These are phyloP conservation scores for Watersipora subatra DNA, from an alignment of 1,140 invertebrate species.

Conservation along the genomic window DNA sequence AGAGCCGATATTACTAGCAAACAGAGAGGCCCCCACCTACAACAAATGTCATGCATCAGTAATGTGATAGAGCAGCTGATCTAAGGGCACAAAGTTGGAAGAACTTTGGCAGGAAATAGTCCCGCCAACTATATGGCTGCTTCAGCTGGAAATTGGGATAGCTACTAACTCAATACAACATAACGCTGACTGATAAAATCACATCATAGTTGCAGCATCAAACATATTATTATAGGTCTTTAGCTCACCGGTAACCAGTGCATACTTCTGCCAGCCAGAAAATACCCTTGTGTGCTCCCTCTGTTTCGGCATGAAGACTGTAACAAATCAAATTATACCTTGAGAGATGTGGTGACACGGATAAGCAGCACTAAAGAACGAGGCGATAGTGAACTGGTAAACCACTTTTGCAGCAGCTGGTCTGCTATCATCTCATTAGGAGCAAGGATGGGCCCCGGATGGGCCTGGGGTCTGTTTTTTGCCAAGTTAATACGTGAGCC, in stretches of 20 bases:
- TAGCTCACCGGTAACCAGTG: conserved; percentile 32
- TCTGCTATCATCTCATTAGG: too few relatives aligned
- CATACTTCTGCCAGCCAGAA: conserved; percentile 35
- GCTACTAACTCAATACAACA: not conserved
- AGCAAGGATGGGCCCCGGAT: too few relatives aligned
- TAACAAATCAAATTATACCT: conserved; percentile 4
- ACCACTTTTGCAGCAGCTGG: too few relatives aligned
- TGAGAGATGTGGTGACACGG: not conserved
- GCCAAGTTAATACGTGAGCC: not conserved
- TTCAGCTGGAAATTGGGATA: not conserved
- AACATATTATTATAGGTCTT: not conserved
- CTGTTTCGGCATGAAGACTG: conserved; percentile 25
- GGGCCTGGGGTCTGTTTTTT: not conserved
- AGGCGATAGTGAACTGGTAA: not conserved
- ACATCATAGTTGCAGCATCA: not conserved
- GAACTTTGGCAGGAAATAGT: conserved; percentile 2
- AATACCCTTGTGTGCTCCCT: conserved; percentile 29
- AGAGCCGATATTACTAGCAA: conserved; percentile 49
- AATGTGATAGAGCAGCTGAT: not conserved
- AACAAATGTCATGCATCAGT: too few relatives aligned
- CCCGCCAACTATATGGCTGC: not conserved
- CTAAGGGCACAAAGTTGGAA: not conserved
- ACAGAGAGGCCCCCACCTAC: conserved; percentile 48
- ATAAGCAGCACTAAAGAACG: not conserved
- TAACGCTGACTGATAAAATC: not conserved